These are phyloP conservation scores for Gastracanthus pulcherrimus DNA, from an alignment of 2,888 invertebrate genomes.

Conservation along the genomic window DNA sequence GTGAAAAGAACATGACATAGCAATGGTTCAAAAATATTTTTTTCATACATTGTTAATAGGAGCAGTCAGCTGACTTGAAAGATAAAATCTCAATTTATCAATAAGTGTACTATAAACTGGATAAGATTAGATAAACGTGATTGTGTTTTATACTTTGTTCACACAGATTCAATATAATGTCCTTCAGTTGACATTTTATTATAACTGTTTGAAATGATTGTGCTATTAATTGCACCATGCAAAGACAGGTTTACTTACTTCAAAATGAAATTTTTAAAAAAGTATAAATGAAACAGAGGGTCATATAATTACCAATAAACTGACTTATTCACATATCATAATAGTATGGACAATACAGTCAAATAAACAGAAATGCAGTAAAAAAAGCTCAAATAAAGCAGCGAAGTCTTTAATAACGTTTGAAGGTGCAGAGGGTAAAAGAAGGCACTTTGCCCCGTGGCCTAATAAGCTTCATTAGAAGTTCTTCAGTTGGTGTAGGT, in stretches of 20 bases:
- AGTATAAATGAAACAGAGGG: too few relatives aligned
- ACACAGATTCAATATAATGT: not conserved
- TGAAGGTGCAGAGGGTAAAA: not conserved
- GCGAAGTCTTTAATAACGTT: too few relatives aligned
- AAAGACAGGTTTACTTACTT: too few relatives aligned
- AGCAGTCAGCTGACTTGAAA: not conserved
- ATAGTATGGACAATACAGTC: not conserved
- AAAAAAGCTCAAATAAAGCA: too few relatives aligned
- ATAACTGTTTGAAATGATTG: not conserved
- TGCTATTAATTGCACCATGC: too few relatives aligned
- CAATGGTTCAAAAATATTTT: not conserved
- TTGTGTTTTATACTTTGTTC: not conserved
- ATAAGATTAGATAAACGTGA: not conserved
- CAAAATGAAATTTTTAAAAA: too few relatives aligned
- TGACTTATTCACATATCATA: too few relatives aligned
- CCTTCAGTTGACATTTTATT: not conserved
- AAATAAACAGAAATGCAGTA: too few relatives aligned
- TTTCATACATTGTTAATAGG: not conserved
- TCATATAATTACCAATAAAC: too few relatives aligned
- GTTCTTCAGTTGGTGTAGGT: slow-evolving; percentile 26
- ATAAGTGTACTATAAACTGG: not conserved
- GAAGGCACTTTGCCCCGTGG: not conserved
- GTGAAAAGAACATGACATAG: not conserved
- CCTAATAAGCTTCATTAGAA: slow-evolving; percentile 38
- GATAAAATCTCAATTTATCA: not conserved